Evolutionary conservation across 1,140 invertebrate genomes (phyloP).

Genomic region (Conopomorpha cramerella): DNA sequence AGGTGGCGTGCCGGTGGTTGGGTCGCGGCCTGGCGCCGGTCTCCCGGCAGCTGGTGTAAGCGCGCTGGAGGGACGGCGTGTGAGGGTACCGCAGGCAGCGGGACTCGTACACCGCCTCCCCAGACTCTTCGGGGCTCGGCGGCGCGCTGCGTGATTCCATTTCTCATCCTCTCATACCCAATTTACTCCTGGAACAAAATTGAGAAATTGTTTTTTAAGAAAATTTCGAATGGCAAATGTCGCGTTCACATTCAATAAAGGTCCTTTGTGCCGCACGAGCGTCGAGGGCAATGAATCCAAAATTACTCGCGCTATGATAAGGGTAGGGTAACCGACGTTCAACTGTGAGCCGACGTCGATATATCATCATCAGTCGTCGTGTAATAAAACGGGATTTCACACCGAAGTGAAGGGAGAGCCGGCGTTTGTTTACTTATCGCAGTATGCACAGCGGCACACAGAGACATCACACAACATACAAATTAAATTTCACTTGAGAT

Average conservation of each 20-base stretch:
- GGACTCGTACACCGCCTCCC: conserved; percentile 47
- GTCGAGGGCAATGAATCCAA: conserved; percentile 49
- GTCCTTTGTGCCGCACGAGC: conserved; percentile 9
- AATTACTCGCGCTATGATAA: conserved; percentile 45
- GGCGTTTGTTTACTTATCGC: conserved; percentile 28
- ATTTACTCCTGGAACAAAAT: conserved; percentile 25
- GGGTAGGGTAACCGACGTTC: conserved; percentile 53
- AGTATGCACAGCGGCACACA: too few species aligned
- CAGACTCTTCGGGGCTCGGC: conserved; percentile 53
- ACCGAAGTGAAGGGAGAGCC: too few species aligned
- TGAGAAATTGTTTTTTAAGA: too few species aligned
- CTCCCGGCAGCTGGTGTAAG: conserved; percentile 37
- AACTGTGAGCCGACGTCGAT: conserved; percentile 48
- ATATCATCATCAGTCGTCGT: conserved; percentile 53
- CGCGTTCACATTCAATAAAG: conserved; percentile 3
- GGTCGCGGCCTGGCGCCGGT: conserved; percentile 35
- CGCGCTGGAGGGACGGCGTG: conserved; percentile 31
- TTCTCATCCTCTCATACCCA: conserved; percentile 49
- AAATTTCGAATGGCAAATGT: too few species aligned
- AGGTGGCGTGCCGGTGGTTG: conserved; percentile 41
- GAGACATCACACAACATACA: too few species aligned
- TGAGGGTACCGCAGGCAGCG: conserved; percentile 33
- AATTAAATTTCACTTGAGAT: too few species aligned
- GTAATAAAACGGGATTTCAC: conserved; percentile 41
- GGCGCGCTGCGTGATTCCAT: conserved; percentile 56